Evolutionary conservation across 1,140 invertebrate genomes (phyloP), one percentile per base, ranked within the genome.

Genomic region (Heterodera schachtii): DNA sequence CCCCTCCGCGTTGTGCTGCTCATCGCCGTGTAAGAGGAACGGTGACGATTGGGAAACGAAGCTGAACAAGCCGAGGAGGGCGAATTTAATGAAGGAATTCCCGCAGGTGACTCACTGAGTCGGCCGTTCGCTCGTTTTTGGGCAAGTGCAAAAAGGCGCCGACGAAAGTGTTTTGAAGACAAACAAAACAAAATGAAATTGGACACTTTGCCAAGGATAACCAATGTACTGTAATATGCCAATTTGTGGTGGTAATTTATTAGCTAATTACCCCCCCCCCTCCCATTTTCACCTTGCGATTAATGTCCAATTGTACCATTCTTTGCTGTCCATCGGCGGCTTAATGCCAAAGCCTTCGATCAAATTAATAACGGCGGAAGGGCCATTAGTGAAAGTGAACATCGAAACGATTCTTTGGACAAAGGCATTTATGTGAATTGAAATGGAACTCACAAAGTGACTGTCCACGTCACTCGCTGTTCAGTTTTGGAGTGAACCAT

Each of bases 161-260:
- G 71, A 19, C 87, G 83, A 81, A 88, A 88, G 73, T 88, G 87
- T 69, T 88, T 90, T 19, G 88, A 90, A 21, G 82, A 90, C 16
- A 88, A 81, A 78, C 87, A 88, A 82, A 88, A 88, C 47, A 88
- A 77, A 47, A 88, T 90, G 78, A 88, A 88, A 57, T 88, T 88
- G 9, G 87, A 88, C 6, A 85, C 87, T 73, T 88, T 88, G 41
- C 87, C 87, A 73, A 86, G 84, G 66, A 88, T 86, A 8, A 88
- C 87, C 13, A 88, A 76, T n/a, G 88, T 83, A 52, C 86, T 90
- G 79, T 46, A 86, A 66, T 66, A 52, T 49, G 52, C 41, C 2
- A 80, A 5, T 46, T 84, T 64, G 47, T 81, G 79, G 49, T 75
- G 78, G 19, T 67, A 41, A 11, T 49, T 60, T 21, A 46, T n/a